Evolutionary conservation across 2,797 vertebrate genomes (phyloP), one percentile per base, ranked within the genome.

Genomic region (Artibeus jamaicensis): DNA sequence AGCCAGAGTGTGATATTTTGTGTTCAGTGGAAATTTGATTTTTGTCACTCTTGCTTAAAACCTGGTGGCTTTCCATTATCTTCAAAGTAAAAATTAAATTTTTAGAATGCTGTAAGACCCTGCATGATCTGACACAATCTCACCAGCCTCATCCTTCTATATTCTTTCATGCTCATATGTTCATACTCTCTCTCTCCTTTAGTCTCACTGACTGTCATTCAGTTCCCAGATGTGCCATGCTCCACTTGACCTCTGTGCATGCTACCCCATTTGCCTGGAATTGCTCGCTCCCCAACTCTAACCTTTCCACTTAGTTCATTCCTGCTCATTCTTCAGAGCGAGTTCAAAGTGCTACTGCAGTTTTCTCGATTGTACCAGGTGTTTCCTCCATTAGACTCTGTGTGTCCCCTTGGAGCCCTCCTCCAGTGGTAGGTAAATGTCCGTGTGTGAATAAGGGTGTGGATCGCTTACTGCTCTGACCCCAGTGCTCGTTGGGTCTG

Each of bases 11-110:
- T 62, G 59, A 37, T 53, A 67, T 1, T 93, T 86, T 94, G 18
- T 76, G 88, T 90, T 78, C 29, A 86, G 8, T 57, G 71, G 71
- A 93, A 79, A 86, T 84, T 93, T 86, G 50, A 70, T 48, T 42
- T 96, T 82, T 94, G 71, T 91, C 26, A 88, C 19, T 74, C 29
- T 18, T 73, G 26, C n/a, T 91, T 94, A 86, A 92, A 93, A 91
- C 15, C 22, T 37, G 34, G 22, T 96, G 48, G 15, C 21, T 85
- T 94, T 93, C 26, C 37, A 37, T 73, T 65, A 71, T 53, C 39
- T 71, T 81, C 53, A 93, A 34, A 34, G 42, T 26, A 86, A 89
- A 84, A 74, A 68, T 9, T 22, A 29, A 39, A 77, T 91, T n/a
- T 85, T 95, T 89, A 93, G 42, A 73, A 29, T 48, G 67, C 26